Conservation (phyloP, 2,113 vertebrate genomes). For the Tragelaphus strepsiceros region DNA sequence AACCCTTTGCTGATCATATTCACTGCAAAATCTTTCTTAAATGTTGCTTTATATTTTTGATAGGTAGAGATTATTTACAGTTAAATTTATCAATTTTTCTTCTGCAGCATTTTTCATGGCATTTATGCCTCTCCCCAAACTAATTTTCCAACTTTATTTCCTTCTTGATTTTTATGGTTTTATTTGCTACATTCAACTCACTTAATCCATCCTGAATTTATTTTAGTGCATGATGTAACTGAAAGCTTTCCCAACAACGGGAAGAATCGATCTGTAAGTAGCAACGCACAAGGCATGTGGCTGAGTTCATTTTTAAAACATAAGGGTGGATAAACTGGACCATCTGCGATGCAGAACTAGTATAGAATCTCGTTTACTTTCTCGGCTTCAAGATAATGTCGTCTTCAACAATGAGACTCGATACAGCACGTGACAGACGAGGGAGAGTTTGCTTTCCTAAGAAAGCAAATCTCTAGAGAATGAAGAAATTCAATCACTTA, state of each 20-base stretch:
- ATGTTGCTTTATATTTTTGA: constrained; percentile 1
- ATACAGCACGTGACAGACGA: background rate
- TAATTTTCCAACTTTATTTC: background rate
- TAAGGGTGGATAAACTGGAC: background rate
- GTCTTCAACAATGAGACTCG: background rate
- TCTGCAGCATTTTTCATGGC: background rate
- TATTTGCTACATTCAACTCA: background rate
- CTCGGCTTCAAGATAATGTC: background rate
- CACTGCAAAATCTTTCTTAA: background rate
- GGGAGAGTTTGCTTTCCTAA: background rate
- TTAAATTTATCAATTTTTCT: background rate
- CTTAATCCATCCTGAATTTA: background rate
- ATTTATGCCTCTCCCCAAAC: background rate
- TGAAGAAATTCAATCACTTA: background rate
- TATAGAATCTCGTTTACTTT: background rate
- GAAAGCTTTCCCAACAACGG: background rate
- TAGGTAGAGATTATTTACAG: background rate
- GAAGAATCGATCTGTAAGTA: background rate
- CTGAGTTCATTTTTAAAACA: background rate
- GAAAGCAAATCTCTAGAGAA: background rate
- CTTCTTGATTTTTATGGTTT: background rate
- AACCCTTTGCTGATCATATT: background rate
- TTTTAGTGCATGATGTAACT: background rate
- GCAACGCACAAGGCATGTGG: background rate
- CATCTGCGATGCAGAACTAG: background rate